Percentiles rank a stretch among this genome's conserved stretches.
These are phyloP conservation scores for Chiloscyllium punctatum DNA, from an alignment of 2,797 vertebrate species.

Conservation along the genomic window DNA sequence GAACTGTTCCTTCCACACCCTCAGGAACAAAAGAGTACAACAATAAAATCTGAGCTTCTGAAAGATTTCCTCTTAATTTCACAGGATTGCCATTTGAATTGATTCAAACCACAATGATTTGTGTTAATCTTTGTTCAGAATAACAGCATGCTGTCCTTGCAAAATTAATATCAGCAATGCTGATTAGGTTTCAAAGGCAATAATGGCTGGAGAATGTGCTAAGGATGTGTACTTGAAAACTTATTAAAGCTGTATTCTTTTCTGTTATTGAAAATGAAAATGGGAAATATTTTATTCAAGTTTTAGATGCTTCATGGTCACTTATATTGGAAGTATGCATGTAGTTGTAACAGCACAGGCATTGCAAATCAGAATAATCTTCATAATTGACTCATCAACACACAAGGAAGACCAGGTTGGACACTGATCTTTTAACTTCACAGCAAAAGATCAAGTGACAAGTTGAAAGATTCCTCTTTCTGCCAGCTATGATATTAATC, in stretches of 20 bases:
- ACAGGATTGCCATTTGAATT: background rate
- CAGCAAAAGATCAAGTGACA: background rate
- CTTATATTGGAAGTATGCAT: background rate
- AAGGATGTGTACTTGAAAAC: background rate
- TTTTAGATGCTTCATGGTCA: background rate
- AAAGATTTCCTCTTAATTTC: background rate
- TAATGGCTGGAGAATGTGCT: background rate
- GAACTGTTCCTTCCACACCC: background rate
- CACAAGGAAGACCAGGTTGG: background rate
- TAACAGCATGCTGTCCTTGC: background rate
- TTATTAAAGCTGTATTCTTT: constrained; percentile 16
- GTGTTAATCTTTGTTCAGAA: background rate
- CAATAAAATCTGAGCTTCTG: background rate
- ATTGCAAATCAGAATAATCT: background rate
- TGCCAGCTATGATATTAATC: background rate
- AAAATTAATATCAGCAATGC: background rate
- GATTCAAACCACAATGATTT: background rate
- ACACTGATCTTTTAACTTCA: background rate
- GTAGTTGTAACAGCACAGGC: background rate
- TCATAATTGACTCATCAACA: no score
- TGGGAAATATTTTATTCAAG: background rate
- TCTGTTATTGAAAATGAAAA: background rate
- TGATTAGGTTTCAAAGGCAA: background rate
- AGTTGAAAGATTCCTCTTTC: background rate
- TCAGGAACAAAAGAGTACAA: background rate